phyloP scores from a whole-genome alignment of 2,113 vertebrate species.

The Physeter macrocephalus region DNA sequence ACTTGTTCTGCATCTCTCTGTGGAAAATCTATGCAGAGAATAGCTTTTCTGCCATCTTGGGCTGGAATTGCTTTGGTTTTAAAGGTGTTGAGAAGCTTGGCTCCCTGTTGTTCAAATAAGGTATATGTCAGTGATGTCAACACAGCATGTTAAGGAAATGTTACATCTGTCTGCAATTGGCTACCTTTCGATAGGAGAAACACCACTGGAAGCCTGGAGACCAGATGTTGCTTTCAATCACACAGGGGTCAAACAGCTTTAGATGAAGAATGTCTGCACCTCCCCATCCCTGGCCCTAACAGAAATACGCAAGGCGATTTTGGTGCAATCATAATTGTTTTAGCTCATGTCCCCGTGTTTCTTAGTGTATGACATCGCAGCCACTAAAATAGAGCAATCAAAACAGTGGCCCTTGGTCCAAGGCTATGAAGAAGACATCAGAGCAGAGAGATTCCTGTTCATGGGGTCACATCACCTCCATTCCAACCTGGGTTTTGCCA shows the following conservation, averaged over 20 bases:
- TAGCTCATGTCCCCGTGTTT: slow-evolving; percentile 58
- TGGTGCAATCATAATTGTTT: slow-evolving; percentile 64
- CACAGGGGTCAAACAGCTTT: slow-evolving; percentile 77
- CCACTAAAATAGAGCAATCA: background rate
- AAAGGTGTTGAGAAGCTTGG: slow-evolving; percentile 78
- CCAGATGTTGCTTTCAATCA: slow-evolving; percentile 84
- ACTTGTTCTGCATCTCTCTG: background rate
- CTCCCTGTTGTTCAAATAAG: slow-evolving; percentile 78
- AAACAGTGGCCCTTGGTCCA: background rate
- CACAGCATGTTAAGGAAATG: slow-evolving; percentile 78
- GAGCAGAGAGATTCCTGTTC: background rate
- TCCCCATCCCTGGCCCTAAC: slow-evolving; percentile 21
- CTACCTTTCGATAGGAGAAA: slow-evolving; percentile 78
- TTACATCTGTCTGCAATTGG: slow-evolving; percentile 82
- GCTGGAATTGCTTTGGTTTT: slow-evolving; percentile 53
- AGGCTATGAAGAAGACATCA: background rate
- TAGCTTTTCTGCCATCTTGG: slow-evolving; percentile 28
- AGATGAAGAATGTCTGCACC: slow-evolving; percentile 70
- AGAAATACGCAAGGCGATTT: slow-evolving; percentile 62
- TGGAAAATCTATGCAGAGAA: background rate
- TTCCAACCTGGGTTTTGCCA: background rate
- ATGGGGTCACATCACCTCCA: background rate
- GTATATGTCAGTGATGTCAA: slow-evolving; percentile 79
- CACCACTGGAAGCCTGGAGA: slow-evolving; percentile 79
- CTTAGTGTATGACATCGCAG: background rate